These are phyloP conservation scores for Mus spicilegus DNA, from an alignment of 2,113 vertebrate genomes.

Conservation along the genomic window DNA sequence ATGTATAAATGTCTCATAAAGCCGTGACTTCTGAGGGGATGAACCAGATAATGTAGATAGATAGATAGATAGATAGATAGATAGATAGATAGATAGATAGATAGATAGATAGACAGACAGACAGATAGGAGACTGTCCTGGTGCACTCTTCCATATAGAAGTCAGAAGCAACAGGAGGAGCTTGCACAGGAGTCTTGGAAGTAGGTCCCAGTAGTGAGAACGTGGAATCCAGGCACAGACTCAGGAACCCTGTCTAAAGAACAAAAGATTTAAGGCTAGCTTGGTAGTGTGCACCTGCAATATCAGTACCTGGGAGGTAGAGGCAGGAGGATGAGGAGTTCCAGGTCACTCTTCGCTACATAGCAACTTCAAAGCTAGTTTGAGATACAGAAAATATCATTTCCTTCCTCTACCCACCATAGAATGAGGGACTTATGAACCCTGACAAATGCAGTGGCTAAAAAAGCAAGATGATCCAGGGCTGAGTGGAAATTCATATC, in stretches of 20 bases:
- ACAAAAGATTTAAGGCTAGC: neutral
- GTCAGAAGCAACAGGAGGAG: neutral
- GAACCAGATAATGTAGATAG: neutral
- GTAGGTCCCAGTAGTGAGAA: neutral
- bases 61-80: neutral
- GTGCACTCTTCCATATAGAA: neutral
- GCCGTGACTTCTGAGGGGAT: neutral
- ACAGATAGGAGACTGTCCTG: too few relatives aligned
- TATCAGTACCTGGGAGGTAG: too few relatives aligned
- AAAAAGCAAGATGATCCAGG: neutral
- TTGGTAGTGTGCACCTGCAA: too few relatives aligned
- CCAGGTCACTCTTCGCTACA: too few relatives aligned
- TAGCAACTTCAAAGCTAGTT: too few relatives aligned
- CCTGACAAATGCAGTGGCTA: neutral
- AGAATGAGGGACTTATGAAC: neutral
- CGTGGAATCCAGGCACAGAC: neutral
- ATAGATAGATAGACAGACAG: neutral
- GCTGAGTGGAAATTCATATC: neutral
- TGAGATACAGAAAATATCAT: neutral
- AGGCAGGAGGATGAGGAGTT: neutral
- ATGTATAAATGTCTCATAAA: neutral
- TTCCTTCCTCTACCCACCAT: neutral
- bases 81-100: neutral
- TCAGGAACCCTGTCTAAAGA: neutral
- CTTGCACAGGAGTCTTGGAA: neutral